A percentile compares a stretch with the other conserved stretches of the same genome.
phyloP scores from a whole-genome alignment of 2,888 invertebrate genomes.

The Hirudinaria manillensis region DNA sequence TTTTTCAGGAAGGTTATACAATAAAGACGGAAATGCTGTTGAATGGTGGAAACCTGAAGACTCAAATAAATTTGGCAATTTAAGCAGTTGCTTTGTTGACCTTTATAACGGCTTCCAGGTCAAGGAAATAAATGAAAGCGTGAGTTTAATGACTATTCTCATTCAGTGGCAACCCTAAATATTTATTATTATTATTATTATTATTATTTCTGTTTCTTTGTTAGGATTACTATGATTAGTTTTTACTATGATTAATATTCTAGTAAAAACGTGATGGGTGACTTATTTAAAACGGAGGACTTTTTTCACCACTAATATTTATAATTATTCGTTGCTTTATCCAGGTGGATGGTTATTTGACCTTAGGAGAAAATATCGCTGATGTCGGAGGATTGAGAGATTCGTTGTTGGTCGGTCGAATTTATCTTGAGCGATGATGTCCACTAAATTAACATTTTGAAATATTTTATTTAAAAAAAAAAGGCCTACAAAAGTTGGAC shows the following conservation, averaged over 20 bases:
- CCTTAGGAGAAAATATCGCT: constrained; percentile 75
- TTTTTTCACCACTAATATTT: too few species aligned
- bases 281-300: too few species aligned
- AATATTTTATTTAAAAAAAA: neutral
- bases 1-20: constrained; percentile 76
- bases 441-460: too few species aligned
- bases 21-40: constrained; percentile 85
- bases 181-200: too few species aligned
- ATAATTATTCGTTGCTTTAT: too few species aligned
- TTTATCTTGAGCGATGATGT: too few species aligned
- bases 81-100: constrained; percentile 78
- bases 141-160: neutral
- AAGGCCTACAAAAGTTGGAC: constrained; percentile 48
- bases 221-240: too few species aligned
- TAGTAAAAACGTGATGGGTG: too few species aligned
- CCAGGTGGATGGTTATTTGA: constrained; percentile 34
- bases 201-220: too few species aligned
- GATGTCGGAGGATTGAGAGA: constrained; percentile 89
- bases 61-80: constrained; percentile 75
- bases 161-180: too few species aligned
- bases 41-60: constrained; percentile 97
- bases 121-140: constrained; percentile 47
- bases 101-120: constrained; percentile 82
- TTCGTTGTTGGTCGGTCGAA: constrained; percentile 68
- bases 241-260: too few species aligned